phyloP scores from a whole-genome alignment of 2,113 vertebrate species.

The Brachyhypopomus occidentalis region DNA sequence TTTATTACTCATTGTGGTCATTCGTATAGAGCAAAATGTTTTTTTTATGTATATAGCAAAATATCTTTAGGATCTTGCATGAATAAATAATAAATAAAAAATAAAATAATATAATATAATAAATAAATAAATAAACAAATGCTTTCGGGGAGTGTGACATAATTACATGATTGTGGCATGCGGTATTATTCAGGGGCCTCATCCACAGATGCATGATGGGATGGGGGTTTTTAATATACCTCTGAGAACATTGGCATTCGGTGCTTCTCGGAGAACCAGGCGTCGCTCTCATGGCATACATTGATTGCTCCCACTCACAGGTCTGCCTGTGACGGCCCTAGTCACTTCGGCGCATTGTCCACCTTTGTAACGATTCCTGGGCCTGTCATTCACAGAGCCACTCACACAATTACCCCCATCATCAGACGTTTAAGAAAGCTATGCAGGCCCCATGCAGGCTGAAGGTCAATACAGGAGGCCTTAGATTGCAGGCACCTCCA shows the following conservation, averaged over 20 bases:
- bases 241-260: constrained; percentile 23
- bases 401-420: constrained; percentile 51
- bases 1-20: too few species aligned
- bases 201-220: too few species aligned
- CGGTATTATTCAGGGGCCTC: background rate
- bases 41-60: too few species aligned
- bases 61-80: too few species aligned
- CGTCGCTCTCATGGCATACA: constrained; percentile 11
- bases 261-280: constrained; percentile 28
- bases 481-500: constrained; percentile 2
- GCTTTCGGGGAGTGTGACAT: background rate
- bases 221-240: too few species aligned
- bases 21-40: too few species aligned
- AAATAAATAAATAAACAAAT: background rate
- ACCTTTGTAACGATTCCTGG: constrained; percentile 60
- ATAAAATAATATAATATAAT: too few species aligned
- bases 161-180: background rate
- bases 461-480: constrained; percentile 30
- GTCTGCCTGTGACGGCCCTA: constrained; percentile 26
- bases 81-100: too few species aligned
- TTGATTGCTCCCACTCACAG: constrained; percentile 32
- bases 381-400: constrained; percentile 60
- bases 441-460: constrained; percentile 10
- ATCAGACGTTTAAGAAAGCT: constrained; percentile 42
- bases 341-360: constrained; percentile 44